phyloP scores from a whole-genome alignment of 2,797 vertebrate species.

The Hemitrygon akajei region DNA sequence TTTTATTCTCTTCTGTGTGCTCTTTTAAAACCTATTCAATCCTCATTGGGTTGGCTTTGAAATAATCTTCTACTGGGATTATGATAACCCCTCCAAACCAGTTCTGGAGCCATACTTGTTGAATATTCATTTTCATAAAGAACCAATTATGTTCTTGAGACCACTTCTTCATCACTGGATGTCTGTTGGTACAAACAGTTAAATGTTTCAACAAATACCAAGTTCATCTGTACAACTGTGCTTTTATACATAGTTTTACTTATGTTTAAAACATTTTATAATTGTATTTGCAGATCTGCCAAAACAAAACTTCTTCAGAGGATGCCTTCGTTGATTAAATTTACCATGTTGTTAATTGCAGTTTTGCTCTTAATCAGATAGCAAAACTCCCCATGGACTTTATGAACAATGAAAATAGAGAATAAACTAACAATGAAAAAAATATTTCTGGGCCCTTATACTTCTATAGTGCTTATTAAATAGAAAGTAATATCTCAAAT shows the following conservation, averaged over 20 bases:
- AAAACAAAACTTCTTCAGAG: background rate
- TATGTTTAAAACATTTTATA: background rate
- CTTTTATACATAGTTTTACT: background rate
- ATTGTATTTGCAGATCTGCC: background rate
- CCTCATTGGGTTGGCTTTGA: conserved; percentile 58
- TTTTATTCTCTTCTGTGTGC: background rate
- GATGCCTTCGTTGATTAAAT: background rate
- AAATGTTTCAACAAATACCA: background rate
- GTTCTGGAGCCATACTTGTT: conserved; percentile 60
- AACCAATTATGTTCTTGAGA: conserved; percentile 63
- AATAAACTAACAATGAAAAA: background rate
- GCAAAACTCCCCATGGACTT: background rate
- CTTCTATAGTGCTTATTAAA: background rate
- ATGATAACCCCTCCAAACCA: conserved; percentile 57
- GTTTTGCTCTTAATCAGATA: background rate
- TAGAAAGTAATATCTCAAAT: background rate
- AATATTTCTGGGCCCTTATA: background rate
- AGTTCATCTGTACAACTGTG: background rate
- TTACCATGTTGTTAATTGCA: background rate
- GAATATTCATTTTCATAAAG: conserved; percentile 67
- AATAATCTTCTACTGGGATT: conserved; percentile 60
- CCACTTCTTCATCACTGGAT: conserved; percentile 64
- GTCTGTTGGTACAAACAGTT: conserved; percentile 46
- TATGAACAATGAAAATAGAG: background rate
- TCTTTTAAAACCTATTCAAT: conserved; percentile 30